Conservation (phyloP, 2,113 vertebrate species). For the Acanthochromis polyacanthus region DNA sequence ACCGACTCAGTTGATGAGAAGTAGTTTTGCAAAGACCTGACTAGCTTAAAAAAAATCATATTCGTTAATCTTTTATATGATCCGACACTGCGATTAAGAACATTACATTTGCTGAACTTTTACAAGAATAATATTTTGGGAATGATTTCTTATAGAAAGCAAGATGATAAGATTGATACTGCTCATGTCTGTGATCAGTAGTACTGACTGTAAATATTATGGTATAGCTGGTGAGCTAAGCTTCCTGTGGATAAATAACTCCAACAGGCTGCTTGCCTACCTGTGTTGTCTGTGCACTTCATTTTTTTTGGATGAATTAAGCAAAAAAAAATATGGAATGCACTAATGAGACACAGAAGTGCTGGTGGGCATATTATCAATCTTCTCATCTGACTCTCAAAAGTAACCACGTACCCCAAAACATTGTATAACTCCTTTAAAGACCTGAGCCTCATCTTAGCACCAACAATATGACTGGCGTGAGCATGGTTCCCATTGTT, state of each 20-base stretch:
- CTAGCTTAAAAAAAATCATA: not conserved
- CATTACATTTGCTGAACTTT: not conserved
- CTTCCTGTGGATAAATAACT: no score
- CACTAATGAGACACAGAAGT: not conserved
- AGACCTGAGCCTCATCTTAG: not conserved
- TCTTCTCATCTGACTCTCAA: not conserved
- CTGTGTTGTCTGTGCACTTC: no score
- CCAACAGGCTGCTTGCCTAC: no score
- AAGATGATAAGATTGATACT: not conserved
- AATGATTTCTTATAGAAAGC: not conserved
- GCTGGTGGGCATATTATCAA: not conserved
- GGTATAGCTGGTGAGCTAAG: no score
- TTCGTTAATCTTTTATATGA: not conserved
- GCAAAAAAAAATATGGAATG: not conserved
- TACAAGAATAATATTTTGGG: not conserved
- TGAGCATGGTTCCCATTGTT: not conserved
- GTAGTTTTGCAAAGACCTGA: not conserved
- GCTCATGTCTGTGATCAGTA: no score
- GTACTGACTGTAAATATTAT: no score
- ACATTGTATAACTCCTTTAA: not conserved
- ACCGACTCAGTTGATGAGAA: not conserved
- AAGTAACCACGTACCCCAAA: not conserved
- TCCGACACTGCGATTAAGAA: not conserved
- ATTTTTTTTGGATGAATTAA: no score
- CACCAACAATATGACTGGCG: not conserved